phyloP scores from a whole-genome alignment of 1,140 invertebrate genomes.

The Riptortus pedestris region DNA sequence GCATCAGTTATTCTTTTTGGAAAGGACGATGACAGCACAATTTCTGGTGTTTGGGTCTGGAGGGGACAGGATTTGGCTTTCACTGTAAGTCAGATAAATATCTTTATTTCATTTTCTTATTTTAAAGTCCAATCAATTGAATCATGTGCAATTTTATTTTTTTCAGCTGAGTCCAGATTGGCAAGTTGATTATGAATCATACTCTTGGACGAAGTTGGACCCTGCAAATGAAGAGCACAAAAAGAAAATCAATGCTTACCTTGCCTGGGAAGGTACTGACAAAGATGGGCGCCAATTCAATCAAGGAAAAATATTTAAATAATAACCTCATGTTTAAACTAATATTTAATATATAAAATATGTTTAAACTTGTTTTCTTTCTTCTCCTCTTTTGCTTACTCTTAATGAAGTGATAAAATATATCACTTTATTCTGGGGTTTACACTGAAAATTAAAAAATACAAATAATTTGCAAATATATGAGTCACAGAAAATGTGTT shows the following conservation, averaged over 20 bases:
- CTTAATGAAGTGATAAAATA: no score
- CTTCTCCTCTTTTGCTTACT: no score
- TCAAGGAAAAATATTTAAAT: conserved; percentile 99
- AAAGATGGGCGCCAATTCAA: conserved; percentile 87
- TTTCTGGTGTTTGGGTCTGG: conserved; percentile 96
- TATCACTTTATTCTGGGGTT: no score
- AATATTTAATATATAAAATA: no score
- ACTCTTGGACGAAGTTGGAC: conserved; percentile 93
- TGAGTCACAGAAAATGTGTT: no score
- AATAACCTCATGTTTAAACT: no score
- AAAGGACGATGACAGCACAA: conserved; percentile 79
- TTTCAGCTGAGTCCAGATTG: conserved; percentile 76
- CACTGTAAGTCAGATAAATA: no score
- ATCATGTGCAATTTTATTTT: conserved; percentile 28
- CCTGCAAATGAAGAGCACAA: conserved; percentile 71
- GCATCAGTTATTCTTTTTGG: conserved; percentile 90
- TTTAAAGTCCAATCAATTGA: no score
- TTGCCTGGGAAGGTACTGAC: conserved; percentile 81
- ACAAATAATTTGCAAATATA: no score
- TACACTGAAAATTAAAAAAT: no score
- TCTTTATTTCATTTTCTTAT: conserved; percentile 28
- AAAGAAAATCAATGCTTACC: conserved; percentile 82
- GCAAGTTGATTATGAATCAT: conserved; percentile 95
- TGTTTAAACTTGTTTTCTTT: no score
- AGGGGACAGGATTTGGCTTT: conserved; percentile 90